Evolutionary conservation across 1,140 invertebrate species (phyloP), one percentile per base, ranked within the genome.

Genomic region (Penaeus indicus): DNA sequence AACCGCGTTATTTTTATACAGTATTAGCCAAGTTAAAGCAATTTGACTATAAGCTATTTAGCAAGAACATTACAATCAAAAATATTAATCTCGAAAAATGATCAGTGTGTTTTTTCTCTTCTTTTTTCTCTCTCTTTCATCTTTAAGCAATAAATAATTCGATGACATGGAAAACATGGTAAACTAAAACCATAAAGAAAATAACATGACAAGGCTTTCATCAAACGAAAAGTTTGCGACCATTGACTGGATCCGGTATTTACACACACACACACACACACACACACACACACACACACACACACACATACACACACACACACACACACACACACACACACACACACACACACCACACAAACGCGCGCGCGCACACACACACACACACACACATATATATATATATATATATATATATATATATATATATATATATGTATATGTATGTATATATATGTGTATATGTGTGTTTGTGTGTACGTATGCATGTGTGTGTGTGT

Each of bases 371-470:
- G 7, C 7, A 67, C 7, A 67, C 7, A 67, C 7, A 67, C 7
- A 67, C 7, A 25, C 7, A 67, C 7, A 67, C 7, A 67, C 7
- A 25, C 7, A 67, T 67, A 67, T 67, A 67, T 67, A 67, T 67
- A 67, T 67, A 67, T 67, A 25, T 67, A 67, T 67, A 67, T 67
- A 67, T 25, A 67, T 67, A 67, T 67, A 67, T 67, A 3, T 67
- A 67, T 67, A 25, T 67, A 67, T 67, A 67, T 67, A 67, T 25
- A 67, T 67, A 67, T 67, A 67, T 67, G 11, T 67, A 67, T 67
- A 25, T 67, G 11, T 67, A 67, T 67, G 11, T 67, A 67, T 0
- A 67, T 67, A 5, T 13, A 67, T 67, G 7, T 7, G 25, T 67
- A 67, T 7, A 7, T 67, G 7, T 7, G 7, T 67, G 7, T 67